phyloP scores from a whole-genome alignment of 1,140 invertebrate species.

The Neuroterus valhalla region DNA sequence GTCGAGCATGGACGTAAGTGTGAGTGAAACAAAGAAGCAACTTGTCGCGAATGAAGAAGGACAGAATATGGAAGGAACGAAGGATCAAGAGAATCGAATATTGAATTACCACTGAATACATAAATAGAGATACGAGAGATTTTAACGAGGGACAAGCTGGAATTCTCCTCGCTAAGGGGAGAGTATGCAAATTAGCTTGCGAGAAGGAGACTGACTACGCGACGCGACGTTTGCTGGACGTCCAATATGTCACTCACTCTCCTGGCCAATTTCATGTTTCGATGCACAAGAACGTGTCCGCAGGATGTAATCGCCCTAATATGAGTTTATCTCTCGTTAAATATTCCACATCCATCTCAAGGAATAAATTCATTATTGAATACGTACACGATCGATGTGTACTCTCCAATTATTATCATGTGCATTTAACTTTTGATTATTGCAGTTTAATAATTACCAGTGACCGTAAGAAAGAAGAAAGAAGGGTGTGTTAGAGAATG shows the following conservation, averaged over 20 bases:
- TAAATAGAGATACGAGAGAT: conserved; percentile 54
- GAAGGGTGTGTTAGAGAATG: too few relatives aligned
- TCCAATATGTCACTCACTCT: conserved; percentile 50
- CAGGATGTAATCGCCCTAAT: conserved; percentile 32
- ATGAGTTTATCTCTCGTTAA: conserved; percentile 34
- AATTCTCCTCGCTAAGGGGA: conserved; percentile 27
- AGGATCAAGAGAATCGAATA: conserved; percentile 49
- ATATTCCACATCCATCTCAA: conserved; percentile 33
- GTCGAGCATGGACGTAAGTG: conserved; percentile 34
- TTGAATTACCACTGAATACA: conserved; percentile 59
- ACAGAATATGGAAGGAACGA: conserved; percentile 26
- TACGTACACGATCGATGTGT: conserved; percentile 25
- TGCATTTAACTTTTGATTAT: too few relatives aligned
- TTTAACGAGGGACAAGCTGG: conserved; percentile 48
- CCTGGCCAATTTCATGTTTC: conserved; percentile 47
- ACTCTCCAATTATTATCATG: too few relatives aligned
- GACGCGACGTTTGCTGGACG: conserved; percentile 44
- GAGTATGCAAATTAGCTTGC: conserved; percentile 50
- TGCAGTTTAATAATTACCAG: too few relatives aligned
- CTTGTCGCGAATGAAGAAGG: conserved; percentile 29
- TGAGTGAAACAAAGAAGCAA: conserved; percentile 35
- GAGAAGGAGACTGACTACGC: conserved; percentile 29
- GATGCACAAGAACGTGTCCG: conserved; percentile 13
- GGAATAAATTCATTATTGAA: conserved; percentile 40
- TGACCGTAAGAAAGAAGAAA: too few relatives aligned